Evolutionary conservation across 2,797 vertebrate genomes (phyloP).

Genomic region (Oryzias sinensis): DNA sequence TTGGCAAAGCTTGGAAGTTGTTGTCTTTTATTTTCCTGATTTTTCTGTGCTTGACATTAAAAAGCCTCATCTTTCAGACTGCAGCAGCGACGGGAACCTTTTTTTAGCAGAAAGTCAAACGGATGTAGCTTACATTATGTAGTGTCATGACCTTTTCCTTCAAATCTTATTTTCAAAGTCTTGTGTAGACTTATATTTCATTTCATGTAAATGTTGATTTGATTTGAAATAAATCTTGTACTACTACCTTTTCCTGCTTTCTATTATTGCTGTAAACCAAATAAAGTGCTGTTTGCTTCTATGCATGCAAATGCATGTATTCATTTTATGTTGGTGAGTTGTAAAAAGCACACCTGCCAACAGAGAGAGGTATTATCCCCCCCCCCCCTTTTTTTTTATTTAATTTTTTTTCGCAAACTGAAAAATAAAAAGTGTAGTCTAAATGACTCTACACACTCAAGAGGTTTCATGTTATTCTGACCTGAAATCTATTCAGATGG

Average conservation of each 20-base stretch:
- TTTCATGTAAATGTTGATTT: too few relatives aligned
- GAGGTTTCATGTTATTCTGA: slow-evolving; percentile 36
- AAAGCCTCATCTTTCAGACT: neutral
- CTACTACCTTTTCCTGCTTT: too few relatives aligned
- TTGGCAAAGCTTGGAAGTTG: neutral
- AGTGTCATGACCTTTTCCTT: neutral
- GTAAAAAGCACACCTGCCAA: slow-evolving; percentile 35
- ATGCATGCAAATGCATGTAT: neutral
- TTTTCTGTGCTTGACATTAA: slow-evolving; percentile 1
- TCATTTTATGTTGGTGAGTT: slow-evolving; percentile 3
- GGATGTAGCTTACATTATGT: neutral
- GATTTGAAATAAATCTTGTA: too few relatives aligned
- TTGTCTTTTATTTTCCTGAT: neutral
- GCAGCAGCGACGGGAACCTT: neutral
- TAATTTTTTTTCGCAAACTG: too few relatives aligned
- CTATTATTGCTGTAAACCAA: neutral
- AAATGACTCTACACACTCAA: slow-evolving; percentile 22
- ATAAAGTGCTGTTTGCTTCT: neutral
- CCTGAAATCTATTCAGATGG: slow-evolving; percentile 44
- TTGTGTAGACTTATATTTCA: too few relatives aligned
- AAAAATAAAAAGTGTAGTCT: slow-evolving; percentile 25
- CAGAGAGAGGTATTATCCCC: slow-evolving; percentile 53
- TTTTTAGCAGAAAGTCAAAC: neutral
- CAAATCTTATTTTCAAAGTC: too few relatives aligned
- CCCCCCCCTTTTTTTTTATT: neutral